phyloP scores from a whole-genome alignment of 1,140 invertebrate genomes.

The Asbolus verrucosus region DNA sequence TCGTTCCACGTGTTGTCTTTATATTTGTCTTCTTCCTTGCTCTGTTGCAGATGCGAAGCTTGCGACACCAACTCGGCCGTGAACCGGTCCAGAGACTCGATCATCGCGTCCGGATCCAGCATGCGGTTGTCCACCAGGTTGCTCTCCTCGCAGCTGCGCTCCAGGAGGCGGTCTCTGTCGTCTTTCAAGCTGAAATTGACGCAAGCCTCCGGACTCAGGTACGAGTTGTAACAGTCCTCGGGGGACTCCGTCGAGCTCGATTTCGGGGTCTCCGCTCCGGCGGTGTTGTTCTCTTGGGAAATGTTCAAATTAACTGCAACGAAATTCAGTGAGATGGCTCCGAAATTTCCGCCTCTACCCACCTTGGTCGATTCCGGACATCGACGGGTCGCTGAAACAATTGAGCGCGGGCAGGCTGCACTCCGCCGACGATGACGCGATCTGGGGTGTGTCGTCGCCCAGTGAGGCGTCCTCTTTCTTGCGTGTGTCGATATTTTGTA shows the following conservation, averaged over 20 bases:
- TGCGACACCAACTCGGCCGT: conserved; percentile 75
- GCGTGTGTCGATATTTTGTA: conserved; percentile 23
- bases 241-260: too few species aligned
- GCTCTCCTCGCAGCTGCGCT: conserved; percentile 55
- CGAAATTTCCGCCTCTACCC: too few species aligned
- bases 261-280: neutral
- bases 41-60: conserved; percentile 66
- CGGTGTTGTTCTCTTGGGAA: conserved; percentile 27
- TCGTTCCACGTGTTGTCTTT: conserved; percentile 79
- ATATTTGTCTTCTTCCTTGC: conserved; percentile 59
- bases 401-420: neutral
- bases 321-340: neutral
- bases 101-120: conserved; percentile 75
- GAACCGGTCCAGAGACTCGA: conserved; percentile 74
- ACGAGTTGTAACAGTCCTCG: conserved; percentile 58
- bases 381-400: neutral
- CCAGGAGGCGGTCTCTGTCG: conserved; percentile 42
- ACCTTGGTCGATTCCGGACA: too few species aligned
- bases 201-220: neutral
- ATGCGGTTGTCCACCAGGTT: conserved; percentile 60
- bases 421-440: too few species aligned
- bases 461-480: too few species aligned
- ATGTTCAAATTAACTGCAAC: conserved; percentile 10
- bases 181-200: conserved; percentile 21
- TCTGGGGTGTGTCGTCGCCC: too few species aligned